Evolutionary conservation across 2,888 invertebrate genomes (phyloP).

Genomic region (Alloscopus bannaensis): DNA sequence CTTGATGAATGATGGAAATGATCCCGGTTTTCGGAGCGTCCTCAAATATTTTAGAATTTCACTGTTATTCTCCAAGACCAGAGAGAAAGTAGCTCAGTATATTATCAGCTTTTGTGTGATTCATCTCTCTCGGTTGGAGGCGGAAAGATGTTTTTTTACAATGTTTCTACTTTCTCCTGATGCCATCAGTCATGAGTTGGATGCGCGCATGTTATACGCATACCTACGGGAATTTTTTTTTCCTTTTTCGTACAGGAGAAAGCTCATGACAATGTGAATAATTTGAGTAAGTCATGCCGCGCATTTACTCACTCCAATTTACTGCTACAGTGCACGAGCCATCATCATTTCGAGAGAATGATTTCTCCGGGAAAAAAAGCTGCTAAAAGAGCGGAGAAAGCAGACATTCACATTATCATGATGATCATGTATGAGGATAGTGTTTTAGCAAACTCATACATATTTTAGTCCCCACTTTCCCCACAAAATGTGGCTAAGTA

Average conservation of each 20-base stretch:
- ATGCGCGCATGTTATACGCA: too few species aligned
- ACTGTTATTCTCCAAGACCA: not conserved
- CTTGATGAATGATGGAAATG: conserved; percentile 72
- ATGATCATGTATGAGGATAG: not conserved
- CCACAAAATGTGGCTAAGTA: too few species aligned
- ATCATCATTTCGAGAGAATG: conserved; percentile 51
- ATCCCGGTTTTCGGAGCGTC: conserved; percentile 58
- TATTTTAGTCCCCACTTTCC: conserved; percentile 6
- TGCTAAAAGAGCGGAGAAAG: not conserved
- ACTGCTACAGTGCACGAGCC: conserved; percentile 58
- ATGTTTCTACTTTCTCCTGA: too few species aligned
- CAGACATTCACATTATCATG: too few species aligned
- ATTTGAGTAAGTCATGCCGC: conserved; percentile 59
- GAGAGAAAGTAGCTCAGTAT: too few species aligned
- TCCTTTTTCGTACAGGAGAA: too few species aligned
- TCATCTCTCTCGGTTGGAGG: too few species aligned
- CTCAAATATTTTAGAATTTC: conserved; percentile 49
- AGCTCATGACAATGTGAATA: conserved; percentile 69
- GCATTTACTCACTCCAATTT: conserved; percentile 53
- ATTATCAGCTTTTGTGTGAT: too few species aligned
- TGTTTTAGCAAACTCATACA: not conserved
- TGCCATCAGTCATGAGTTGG: too few species aligned
- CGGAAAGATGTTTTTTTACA: too few species aligned
- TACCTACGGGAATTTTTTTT: too few species aligned
- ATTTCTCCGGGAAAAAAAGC: conserved; percentile 2